Evolutionary conservation across 23 tunicate species (phyloP).

Genomic region (Halocynthia roretzi): DNA sequence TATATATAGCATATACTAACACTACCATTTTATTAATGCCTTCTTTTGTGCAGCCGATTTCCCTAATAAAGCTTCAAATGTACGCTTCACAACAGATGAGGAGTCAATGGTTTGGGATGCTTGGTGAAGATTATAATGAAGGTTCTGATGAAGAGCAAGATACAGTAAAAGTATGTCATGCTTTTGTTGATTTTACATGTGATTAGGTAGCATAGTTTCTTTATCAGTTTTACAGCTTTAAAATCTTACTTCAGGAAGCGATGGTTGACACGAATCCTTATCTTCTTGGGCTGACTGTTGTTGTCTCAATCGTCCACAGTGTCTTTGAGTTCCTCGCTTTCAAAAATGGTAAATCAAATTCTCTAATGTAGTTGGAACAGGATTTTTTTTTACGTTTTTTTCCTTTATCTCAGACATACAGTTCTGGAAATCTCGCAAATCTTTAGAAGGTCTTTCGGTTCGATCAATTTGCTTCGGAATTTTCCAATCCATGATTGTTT

Average conservation of each 20-base stretch:
- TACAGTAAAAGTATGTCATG: slow-evolving; percentile 18
- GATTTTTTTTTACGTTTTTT: neutral
- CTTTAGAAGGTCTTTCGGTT: slow-evolving; percentile 89
- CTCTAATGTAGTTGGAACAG: neutral
- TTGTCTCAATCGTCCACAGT: slow-evolving; percentile 81
- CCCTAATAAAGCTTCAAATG: slow-evolving; percentile 83
- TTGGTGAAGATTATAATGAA: slow-evolving; percentile 53
- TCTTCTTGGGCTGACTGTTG: slow-evolving; percentile 81
- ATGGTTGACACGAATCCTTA: slow-evolving; percentile 87
- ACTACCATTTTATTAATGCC: neutral
- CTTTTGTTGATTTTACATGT: neutral
- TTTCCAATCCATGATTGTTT: slow-evolving; percentile 69
- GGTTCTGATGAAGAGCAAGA: slow-evolving; percentile 44
- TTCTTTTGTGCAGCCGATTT: slow-evolving; percentile 38
- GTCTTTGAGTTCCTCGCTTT: slow-evolving; percentile 93
- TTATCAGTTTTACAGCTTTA: neutral
- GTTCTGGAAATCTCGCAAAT: slow-evolving; percentile 92
- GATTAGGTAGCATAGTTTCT: no score
- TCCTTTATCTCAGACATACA: slow-evolving; percentile 50
- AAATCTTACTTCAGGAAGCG: slow-evolving; percentile 40
- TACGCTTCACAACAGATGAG: slow-evolving; percentile 83
- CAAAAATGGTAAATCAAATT: slow-evolving; percentile 38
- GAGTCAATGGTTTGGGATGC: slow-evolving; percentile 65
- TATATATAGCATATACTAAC: neutral
- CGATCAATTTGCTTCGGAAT: slow-evolving; percentile 70